A percentile compares a stretch with the other conserved stretches of the same genome.
phyloP scores from a whole-genome alignment of 1,140 invertebrate genomes.

The Danaus melanippus region DNA sequence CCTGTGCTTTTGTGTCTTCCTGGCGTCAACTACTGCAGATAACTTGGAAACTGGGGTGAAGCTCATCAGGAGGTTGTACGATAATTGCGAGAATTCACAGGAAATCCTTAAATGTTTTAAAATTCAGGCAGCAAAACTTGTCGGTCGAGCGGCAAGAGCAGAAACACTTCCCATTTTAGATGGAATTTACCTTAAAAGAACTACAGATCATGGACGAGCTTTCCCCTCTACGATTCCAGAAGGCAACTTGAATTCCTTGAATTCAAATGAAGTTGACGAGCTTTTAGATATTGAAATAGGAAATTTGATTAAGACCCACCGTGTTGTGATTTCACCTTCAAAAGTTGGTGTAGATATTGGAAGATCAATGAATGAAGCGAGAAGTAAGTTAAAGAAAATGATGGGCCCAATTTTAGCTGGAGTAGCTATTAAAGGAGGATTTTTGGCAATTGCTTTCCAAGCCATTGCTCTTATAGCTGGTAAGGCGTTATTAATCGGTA shows the following conservation, averaged over 20 bases:
- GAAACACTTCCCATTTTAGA: conserved; percentile 76
- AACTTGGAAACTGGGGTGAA: conserved; percentile 52
- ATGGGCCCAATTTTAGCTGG: conserved; percentile 87
- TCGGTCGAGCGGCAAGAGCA: conserved; percentile 75
- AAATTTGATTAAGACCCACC: conserved; percentile 75
- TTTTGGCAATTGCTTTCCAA: conserved; percentile 82
- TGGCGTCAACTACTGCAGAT: conserved; percentile 39
- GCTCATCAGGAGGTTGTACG: conserved; percentile 73
- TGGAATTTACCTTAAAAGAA: conserved; percentile 72
- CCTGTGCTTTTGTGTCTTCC: conserved; percentile 49
- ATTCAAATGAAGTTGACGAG: conserved; percentile 73
- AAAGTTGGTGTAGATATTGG: conserved; percentile 47
- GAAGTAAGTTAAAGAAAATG: conserved; percentile 87
- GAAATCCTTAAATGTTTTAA: conserved; percentile 79
- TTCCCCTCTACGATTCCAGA: conserved; percentile 60
- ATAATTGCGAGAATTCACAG: conserved; percentile 74
- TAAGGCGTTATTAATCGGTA: conserved; percentile 82
- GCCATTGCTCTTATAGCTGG: conserved; percentile 82
- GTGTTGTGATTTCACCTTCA: conserved; percentile 73
- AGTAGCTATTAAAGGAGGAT: conserved; percentile 80
- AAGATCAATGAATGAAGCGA: conserved; percentile 74
- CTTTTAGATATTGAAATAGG: conserved; percentile 71
- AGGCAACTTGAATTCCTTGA: conserved; percentile 60
- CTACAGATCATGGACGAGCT: conserved; percentile 42
- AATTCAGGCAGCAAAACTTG: conserved; percentile 75